Base-by-base conservation (phyloP, 2,797 vertebrate genomes). In the Atherinosoma microstoma region DNA sequence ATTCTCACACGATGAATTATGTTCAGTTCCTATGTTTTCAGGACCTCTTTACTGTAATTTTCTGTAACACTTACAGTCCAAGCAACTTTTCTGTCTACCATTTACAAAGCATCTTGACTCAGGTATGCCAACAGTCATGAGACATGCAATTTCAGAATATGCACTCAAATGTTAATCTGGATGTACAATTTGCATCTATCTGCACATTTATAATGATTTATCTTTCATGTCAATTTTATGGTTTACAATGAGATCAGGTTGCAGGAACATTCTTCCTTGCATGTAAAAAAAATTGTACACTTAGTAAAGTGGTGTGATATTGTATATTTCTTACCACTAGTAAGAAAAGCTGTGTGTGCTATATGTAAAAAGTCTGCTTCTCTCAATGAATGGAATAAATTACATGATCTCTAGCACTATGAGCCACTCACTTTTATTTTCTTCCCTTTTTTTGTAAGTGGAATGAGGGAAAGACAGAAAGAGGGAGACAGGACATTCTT, bases 401-500 rank as follows among this genome's bases (percentile, higher is more conserved):
- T 59, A 73, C 57, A 65, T 75, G 57, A 80, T 58, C 53, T 73
- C 67, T 82, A 65, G 68, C 61, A 79, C 64, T 62, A 67, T 47
- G 53, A 29, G 60, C 30, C 65, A 58, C 66, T 69, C 66, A 62
- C 8, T 51, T 54, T 36, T 56, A 32, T 59, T 20, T 24, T 40
- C 18, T 35, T 27, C 20, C 6, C 18, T 35, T 18, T 27, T 49
- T 70, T 80, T 64, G 32, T 30, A 24, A 57, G 24, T 56, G 1
- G 7, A 72, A 66, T 67, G 70, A 79, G 27, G 29, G 69, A 68
- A 49, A 72, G 53, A 64, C 12, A 67, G 36, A 69, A 45, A 58
- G 42, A 64, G 57, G 38, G 34, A 61, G 56, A 69, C 53, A 75
- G 35, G 59, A 80, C 38, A 76, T 89, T 89, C 81, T 87, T 87